Evolutionary conservation across 2,797 vertebrate genomes (phyloP).

Genomic region (Antrozous pallidus): DNA sequence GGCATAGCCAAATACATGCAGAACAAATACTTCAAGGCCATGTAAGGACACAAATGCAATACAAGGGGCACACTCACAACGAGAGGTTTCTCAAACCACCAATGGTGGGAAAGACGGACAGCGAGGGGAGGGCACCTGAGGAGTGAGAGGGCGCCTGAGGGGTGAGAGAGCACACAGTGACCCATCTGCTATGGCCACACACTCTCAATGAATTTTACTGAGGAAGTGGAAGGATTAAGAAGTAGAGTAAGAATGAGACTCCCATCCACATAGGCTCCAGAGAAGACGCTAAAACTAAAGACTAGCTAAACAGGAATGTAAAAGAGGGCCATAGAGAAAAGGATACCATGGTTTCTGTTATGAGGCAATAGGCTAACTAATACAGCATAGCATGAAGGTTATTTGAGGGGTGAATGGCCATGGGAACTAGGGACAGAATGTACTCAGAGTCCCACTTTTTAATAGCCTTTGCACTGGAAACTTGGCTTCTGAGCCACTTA

Average conservation of each 20-base stretch:
- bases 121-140: neutral
- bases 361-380: neutral
- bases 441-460: constrained; percentile 34
- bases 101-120: neutral
- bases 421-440: constrained; percentile 16
- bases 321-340: neutral
- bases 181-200: fast-evolving
- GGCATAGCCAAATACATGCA: neutral
- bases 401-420: neutral
- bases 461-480: constrained; percentile 48
- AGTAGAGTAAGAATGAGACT: neutral
- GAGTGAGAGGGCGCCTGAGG: neutral
- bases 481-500: constrained; percentile 14
- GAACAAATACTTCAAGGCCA: neutral
- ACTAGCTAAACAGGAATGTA: neutral
- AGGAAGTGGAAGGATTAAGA: neutral
- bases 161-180: neutral
- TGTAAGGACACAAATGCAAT: neutral
- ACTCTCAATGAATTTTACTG: neutral
- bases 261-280: neutral
- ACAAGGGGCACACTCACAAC: neutral
- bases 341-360: neutral
- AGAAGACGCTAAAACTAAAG: neutral
- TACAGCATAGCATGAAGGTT: neutral
- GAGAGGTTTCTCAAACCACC: neutral